Percentiles rank a stretch among this genome's conserved stretches.
Evolutionary conservation across 2,113 vertebrate species (phyloP).

Genomic region (Zosterops borbonicus): DNA sequence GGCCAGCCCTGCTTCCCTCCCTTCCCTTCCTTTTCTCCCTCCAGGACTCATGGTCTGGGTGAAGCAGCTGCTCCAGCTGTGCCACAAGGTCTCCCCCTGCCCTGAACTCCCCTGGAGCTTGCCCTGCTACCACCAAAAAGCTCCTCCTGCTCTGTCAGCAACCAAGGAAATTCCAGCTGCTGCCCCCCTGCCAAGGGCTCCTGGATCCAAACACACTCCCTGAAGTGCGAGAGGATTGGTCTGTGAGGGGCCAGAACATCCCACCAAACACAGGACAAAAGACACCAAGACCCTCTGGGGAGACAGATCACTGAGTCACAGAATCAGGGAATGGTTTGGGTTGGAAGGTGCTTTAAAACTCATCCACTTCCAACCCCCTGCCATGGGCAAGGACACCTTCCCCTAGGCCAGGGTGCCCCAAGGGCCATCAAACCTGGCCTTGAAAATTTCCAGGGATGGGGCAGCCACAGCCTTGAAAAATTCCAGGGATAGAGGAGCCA

Average conservation of each 20-base stretch:
- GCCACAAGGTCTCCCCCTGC: not conserved
- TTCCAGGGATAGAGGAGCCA: not conserved
- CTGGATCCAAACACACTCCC: not conserved
- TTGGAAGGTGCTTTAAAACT: not conserved
- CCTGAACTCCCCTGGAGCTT: not conserved
- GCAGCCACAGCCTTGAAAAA: not conserved
- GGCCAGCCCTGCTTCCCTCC: not conserved
- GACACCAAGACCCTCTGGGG: accelerated
- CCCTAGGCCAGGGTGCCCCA: not conserved
- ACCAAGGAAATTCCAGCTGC: not conserved
- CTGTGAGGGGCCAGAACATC: not conserved
- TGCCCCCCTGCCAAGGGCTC: not conserved
- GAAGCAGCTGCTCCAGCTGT: not conserved
- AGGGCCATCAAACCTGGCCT: not conserved
- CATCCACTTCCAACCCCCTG: not conserved
- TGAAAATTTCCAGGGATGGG: not conserved
- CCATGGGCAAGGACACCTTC: not conserved
- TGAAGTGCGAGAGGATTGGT: not conserved
- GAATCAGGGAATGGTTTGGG: not conserved
- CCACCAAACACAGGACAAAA: accelerated
- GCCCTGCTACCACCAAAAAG: not conserved
- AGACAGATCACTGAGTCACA: not conserved
- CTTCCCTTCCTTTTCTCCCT: too few relatives aligned
- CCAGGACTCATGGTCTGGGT: accelerated
- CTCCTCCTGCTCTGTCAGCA: not conserved